Percentiles rank a stretch among this genome's conserved stretches.
Evolutionary conservation across 30 jellyfish, hydroid and myxozoan species (phyloP).

Genomic region (Cassiopea xamachana): DNA sequence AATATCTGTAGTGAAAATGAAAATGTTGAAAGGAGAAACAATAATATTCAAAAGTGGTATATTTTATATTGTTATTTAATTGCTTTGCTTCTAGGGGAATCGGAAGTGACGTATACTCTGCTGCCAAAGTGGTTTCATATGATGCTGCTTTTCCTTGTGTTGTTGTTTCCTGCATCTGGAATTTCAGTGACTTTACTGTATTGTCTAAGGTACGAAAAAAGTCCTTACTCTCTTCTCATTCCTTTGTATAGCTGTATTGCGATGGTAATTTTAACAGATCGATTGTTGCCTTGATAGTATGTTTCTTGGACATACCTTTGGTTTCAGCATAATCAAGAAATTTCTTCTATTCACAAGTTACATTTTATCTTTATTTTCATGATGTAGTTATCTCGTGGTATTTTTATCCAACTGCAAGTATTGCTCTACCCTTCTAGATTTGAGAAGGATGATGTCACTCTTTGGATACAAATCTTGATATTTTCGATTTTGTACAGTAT

Average conservation of each 20-base stretch:
- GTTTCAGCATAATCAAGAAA: too few species aligned
- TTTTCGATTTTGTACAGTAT: constrained; percentile 4
- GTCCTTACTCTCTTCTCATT: background rate
- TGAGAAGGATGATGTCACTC: background rate
- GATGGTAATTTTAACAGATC: too few species aligned
- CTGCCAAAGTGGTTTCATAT: constrained; percentile 10
- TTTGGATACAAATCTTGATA: constrained; percentile 6
- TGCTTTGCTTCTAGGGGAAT: background rate
- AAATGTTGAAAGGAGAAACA: too few species aligned
- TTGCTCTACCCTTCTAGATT: constrained; percentile 2
- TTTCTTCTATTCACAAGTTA: too few species aligned
- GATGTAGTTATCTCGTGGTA: background rate
- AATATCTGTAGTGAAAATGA: too few species aligned
- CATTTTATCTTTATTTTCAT: too few species aligned
- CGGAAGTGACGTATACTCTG: background rate
- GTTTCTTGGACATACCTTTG: too few species aligned
- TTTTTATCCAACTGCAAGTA: background rate
- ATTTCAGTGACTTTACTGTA: constrained; percentile 4
- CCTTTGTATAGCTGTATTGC: too few species aligned
- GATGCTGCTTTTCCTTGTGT: background rate
- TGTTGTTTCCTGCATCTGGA: constrained; percentile 29
- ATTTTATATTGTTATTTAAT: background rate
- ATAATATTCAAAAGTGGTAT: background rate
- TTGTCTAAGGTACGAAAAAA: constrained; percentile 1
- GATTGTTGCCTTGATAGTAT: too few species aligned